Base-by-base conservation (phyloP, 2,113 vertebrate species). In the Asarcornis scutulata region DNA sequence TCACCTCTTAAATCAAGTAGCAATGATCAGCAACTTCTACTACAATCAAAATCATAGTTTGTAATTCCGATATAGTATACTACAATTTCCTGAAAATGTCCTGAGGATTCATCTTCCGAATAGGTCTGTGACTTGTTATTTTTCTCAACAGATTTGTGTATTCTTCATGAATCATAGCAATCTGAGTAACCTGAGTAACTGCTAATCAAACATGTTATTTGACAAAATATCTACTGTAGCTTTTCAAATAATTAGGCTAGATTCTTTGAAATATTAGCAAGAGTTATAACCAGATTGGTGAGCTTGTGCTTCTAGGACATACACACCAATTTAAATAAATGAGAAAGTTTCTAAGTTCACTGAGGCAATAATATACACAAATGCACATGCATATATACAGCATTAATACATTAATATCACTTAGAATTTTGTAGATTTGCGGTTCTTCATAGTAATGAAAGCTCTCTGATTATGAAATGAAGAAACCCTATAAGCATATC, bases 371-470 rank as follows among this genome's bases (percentile, higher is more conserved):
- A 62, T 1, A 7, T 68, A 26, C 11, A 34, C 25, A 83, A 88
- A 71, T 1, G 1, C 11, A 74, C 3, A 2, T 2, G 2, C 12
- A 62, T n/a, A 55, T 20, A 25, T 40, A 50, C 38, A n/a, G 12
- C n/a, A 50, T 23, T 13, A 82, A 23, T 32, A 12, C n/a, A 50
- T 23, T 13, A 79, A 32, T 12, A 34, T 25, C 4, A 80, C 17
- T 79, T 26, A n/a, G 20, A 90, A 91, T 15, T 48, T 48, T n/a
- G 21, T 66, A n/a, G 34, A n/a, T 32, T 86, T 34, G 13, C 58
- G 27, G 16, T 77, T 26, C 32, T 68, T 86, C 2, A 0, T 53
- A 31, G 73, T 88, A 90, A 91, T 12, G 11, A 93, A 74, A 90
- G 56, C 40, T 72, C 44, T 21, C 11, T 18, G n/a, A 80, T 46